Evolutionary conservation across 2,888 invertebrate species (phyloP), one percentile per base, ranked within the genome.

Genomic region (Phasia obesa): DNA sequence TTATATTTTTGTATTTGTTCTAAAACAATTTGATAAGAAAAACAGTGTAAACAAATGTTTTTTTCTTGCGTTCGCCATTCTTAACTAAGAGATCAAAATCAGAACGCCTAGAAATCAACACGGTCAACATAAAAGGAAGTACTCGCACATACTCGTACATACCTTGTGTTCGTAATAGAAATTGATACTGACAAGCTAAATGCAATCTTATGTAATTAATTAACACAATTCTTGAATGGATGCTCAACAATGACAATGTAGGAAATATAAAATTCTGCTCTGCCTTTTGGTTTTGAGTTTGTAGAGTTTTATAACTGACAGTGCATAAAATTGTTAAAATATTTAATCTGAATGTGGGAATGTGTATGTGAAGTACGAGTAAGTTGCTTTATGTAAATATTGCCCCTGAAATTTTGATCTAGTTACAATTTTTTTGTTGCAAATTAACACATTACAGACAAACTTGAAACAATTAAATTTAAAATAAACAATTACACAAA

Each of bases 11-110:
- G 11, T 17, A 42, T 60, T 73, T 73, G 4, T 17, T 51, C 15
- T 65, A 38, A 23, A 59, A 13, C 13, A 79, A 13, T 35, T 35
- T 79, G 79, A 79, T 73, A 79, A 79, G 73, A 35, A 65, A 4
- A 51, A 57, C 17, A 65, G 44, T 60, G 13, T 25, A 21, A 51
- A 49, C 4, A 13, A 44, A 27, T 25, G 19, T 73, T 19, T 23
- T 23, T 38, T 67, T 6, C 44, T 67, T 38, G n/a, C 51, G 53
- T 53, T 69, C 13, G 21, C n/a, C 49, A 57, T 27, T 42, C 4
- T 59, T 67, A 59, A 49, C 49, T 38, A 35, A 31, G 11, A 11
- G 35, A 9, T 11, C 11, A 57, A 31, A 71, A 65, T n/a, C 42
- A 31, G 19, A 60, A 31, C 35, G 15, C 27, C 11, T 2, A 11